Conservation (phyloP, 2,888 invertebrate species). For the Folsomia candida region DNA sequence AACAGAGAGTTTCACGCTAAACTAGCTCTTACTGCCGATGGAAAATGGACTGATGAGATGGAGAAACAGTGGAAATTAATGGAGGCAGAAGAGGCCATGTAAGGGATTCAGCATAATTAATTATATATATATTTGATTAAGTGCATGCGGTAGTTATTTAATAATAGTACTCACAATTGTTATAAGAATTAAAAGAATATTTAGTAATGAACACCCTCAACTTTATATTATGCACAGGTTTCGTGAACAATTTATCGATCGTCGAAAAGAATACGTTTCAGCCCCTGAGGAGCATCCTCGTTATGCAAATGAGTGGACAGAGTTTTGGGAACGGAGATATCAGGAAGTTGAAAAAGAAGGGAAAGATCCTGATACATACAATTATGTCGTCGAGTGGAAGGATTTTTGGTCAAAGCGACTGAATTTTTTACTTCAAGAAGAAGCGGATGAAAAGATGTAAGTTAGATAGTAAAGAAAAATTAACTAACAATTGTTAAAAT, state of each 20-base stretch:
- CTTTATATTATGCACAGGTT: conserved; percentile 20
- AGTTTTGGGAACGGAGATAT: conserved; percentile 47
- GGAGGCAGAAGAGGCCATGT: conserved; percentile 46
- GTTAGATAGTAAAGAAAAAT: background rate
- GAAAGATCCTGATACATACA: conserved; percentile 39
- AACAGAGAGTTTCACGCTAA: conserved; percentile 44
- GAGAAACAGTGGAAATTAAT: conserved; percentile 44
- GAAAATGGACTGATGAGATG: conserved; percentile 48
- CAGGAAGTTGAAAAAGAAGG: conserved; percentile 41
- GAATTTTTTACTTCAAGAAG: conserved; percentile 29
- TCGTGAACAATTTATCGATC: conserved; percentile 33
- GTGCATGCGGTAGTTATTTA: background rate
- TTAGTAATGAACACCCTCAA: background rate
- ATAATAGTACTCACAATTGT: background rate
- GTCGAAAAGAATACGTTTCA: conserved; percentile 16
- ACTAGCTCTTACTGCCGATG: conserved; percentile 39
- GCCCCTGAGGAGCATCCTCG: conserved; percentile 46
- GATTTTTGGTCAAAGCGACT: conserved; percentile 40
- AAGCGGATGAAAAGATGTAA: conserved; percentile 41
- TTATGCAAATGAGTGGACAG: conserved; percentile 45
- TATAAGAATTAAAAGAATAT: background rate
- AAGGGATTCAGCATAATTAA: conserved; percentile 7
- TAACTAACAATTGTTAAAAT: no score
- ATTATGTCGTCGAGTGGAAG: conserved; percentile 48
- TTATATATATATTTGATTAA: background rate